Conservation (phyloP, 2,888 invertebrate genomes). For the Polydesmus complanatus region DNA sequence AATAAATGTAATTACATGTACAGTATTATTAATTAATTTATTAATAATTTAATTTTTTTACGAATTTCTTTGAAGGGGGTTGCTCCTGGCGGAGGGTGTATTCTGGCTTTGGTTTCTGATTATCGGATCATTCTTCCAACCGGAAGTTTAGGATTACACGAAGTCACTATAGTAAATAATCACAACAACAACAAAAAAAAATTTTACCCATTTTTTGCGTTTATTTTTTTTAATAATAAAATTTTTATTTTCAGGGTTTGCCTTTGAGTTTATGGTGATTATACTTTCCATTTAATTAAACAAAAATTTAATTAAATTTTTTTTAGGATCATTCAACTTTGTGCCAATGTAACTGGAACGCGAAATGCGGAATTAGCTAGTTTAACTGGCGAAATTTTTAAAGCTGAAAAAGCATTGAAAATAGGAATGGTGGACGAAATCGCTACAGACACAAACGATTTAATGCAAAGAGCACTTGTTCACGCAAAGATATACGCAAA, state of each 20-base stretch:
- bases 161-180: conserved; percentile 57
- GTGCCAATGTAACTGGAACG: conserved; percentile 36
- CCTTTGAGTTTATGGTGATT: not conserved
- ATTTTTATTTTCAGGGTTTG: conserved; percentile 2
- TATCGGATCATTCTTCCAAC: conserved; percentile 68
- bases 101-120: conserved; percentile 63
- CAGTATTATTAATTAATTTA: conserved; percentile 24
- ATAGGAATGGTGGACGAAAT: conserved; percentile 63
- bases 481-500: conserved; percentile 51
- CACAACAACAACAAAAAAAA: not conserved
- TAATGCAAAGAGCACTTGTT: conserved; percentile 47
- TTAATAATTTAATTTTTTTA: conserved; percentile 21
- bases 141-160: conserved; percentile 69
- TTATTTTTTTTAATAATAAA: not conserved
- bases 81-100: conserved; percentile 69
- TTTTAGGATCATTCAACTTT: conserved; percentile 31
- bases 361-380: conserved; percentile 60
- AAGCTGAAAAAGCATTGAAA: conserved; percentile 58
- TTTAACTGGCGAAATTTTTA: conserved; percentile 55
- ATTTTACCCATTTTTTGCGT: not conserved
- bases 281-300: not conserved
- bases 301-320: conserved; percentile 7
- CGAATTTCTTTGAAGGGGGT: conserved; percentile 45
- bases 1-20: conserved; percentile 51
- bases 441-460: conserved; percentile 51